phyloP scores from a whole-genome alignment of 2,888 invertebrate genomes.

The Ormyrus rosae region DNA sequence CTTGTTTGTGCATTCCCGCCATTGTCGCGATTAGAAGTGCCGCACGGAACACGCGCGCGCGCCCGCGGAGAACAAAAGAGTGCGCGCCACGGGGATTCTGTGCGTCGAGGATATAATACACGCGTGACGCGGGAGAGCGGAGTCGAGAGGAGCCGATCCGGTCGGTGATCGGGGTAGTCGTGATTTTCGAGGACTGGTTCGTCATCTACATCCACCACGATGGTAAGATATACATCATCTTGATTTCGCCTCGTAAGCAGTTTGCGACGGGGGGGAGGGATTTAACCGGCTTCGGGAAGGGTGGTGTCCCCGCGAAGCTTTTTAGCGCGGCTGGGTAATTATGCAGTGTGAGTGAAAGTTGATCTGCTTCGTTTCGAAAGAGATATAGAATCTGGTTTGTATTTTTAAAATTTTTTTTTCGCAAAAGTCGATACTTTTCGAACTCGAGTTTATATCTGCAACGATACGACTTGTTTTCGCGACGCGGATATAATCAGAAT shows the following conservation, averaged over 20 bases:
- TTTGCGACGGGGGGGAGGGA: too few species aligned
- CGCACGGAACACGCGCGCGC: not conserved
- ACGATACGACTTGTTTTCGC: too few species aligned
- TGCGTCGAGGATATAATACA: not conserved
- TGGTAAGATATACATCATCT: constrained; percentile 30
- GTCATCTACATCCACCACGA: constrained; percentile 29
- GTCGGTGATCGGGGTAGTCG: not conserved
- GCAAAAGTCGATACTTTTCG: too few species aligned
- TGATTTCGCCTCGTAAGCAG: too few species aligned
- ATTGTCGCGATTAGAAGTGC: not conserved
- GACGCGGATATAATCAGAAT: too few species aligned
- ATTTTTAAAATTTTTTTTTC: too few species aligned
- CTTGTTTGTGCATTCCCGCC: not conserved
- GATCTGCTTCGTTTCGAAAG: not conserved
- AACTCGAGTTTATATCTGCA: too few species aligned
- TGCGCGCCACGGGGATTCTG: not conserved
- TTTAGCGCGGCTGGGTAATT: not conserved
- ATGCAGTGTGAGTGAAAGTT: not conserved
- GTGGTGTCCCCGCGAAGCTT: too few species aligned
- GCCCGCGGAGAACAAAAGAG: not conserved
- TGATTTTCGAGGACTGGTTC: constrained; percentile 32
- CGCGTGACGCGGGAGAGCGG: not conserved
- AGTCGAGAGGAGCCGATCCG: not conserved
- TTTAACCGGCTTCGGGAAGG: too few species aligned
- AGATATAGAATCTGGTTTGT: not conserved